Evolutionary conservation across 2,888 invertebrate genomes (phyloP).

Genomic region (Ethmia dodecea): DNA sequence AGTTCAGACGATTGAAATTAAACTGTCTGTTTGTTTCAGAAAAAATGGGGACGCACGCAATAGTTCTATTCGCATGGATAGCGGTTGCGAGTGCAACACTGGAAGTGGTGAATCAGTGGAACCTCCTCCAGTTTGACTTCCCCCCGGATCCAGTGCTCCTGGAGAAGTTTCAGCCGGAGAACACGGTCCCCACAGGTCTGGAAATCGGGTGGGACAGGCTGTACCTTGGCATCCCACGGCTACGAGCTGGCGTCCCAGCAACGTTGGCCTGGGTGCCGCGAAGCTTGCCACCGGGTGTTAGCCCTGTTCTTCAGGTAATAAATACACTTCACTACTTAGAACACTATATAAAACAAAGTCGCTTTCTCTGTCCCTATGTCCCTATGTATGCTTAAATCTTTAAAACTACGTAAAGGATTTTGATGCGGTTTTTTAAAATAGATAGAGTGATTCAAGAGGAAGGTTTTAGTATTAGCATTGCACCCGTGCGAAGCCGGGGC

Average conservation of each 20-base stretch:
- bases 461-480: no score
- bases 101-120: slow-evolving; percentile 84
- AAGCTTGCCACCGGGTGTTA: slow-evolving; percentile 79
- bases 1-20: no score
- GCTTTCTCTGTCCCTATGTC: no score
- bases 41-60: slow-evolving; percentile 37
- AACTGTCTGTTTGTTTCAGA: slow-evolving; percentile 4
- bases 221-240: slow-evolving; percentile 86
- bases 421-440: no score
- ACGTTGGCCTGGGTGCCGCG: slow-evolving; percentile 84
- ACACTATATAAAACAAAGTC: no score
- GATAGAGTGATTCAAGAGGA: no score
- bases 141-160: slow-evolving; percentile 78
- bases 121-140: slow-evolving; percentile 81
- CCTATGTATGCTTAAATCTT: no score
- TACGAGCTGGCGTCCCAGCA: slow-evolving; percentile 86
- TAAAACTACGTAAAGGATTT: no score
- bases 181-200: slow-evolving; percentile 86
- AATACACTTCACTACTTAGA: no score
- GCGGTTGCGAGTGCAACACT: slow-evolving; percentile 62
- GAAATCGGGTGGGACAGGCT: slow-evolving; percentile 84
- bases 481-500: no score
- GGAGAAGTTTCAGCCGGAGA: slow-evolving; percentile 82
- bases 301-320: slow-evolving; percentile 81
- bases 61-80: slow-evolving; percentile 43